These are phyloP conservation scores for Bimastos eiseni DNA, from an alignment of 2,888 invertebrate species.

Conservation along the genomic window DNA sequence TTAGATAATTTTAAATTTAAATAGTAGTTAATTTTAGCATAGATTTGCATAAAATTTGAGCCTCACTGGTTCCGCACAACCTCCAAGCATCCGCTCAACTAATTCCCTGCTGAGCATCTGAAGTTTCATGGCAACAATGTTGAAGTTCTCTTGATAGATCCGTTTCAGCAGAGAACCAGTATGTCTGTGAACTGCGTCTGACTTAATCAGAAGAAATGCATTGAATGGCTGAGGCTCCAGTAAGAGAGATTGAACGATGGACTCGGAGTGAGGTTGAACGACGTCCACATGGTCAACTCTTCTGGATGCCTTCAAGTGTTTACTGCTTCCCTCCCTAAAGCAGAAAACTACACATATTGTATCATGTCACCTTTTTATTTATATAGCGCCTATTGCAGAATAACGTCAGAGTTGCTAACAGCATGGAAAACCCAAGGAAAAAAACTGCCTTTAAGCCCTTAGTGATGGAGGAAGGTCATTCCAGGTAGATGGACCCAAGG, in stretches of 20 bases:
- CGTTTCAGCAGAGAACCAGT: slow-evolving; percentile 53
- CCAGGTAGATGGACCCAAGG: too few relatives aligned
- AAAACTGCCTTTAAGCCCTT: too few relatives aligned
- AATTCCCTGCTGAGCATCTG: slow-evolving; percentile 44
- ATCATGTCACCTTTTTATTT: too few relatives aligned
- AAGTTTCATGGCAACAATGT: slow-evolving; percentile 50
- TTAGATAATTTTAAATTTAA: neutral
- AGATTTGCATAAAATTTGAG: neutral
- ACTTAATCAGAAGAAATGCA: slow-evolving; percentile 54
- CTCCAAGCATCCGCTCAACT: slow-evolving; percentile 44
- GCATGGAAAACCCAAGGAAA: too few relatives aligned
- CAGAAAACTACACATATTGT: neutral
- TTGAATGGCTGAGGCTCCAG: slow-evolving; percentile 51
- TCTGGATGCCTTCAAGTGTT: neutral
- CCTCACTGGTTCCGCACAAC: slow-evolving; percentile 44
- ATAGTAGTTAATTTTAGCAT: too few relatives aligned
- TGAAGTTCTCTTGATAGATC: slow-evolving; percentile 53
- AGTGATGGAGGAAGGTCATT: too few relatives aligned
- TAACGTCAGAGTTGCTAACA: too few relatives aligned
- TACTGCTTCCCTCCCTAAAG: neutral
- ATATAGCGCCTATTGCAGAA: too few relatives aligned
- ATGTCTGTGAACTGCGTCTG: slow-evolving; percentile 50
- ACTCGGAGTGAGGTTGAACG: slow-evolving; percentile 39
- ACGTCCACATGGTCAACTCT: neutral
- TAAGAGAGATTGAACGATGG: slow-evolving; percentile 52